These are phyloP conservation scores for Lithophane semibrunnea DNA, from an alignment of 2,888 invertebrate species.

Conservation along the genomic window DNA sequence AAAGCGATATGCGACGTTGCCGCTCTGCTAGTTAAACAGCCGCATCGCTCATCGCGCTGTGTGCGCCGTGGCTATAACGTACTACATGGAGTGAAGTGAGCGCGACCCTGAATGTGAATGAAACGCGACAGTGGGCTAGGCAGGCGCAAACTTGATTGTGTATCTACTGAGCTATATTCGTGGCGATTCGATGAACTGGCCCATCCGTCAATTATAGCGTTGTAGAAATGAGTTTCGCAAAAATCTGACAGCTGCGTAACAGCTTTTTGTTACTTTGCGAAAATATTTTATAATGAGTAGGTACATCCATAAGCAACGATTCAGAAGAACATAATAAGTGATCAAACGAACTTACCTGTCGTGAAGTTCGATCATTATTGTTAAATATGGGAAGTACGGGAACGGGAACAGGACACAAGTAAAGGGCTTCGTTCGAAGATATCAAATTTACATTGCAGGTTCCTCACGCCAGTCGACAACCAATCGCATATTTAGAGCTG, in stretches of 20 bases:
- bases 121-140: background rate
- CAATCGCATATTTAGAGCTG: no score
- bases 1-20: conserved; percentile 81
- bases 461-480: no score
- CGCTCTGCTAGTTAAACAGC: conserved; percentile 69
- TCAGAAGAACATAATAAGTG: no score
- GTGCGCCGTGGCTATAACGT: conserved; percentile 69
- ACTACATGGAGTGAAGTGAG: background rate
- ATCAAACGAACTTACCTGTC: no score
- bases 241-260: background rate
- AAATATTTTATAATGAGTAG: background rate
- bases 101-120: conserved; percentile 13
- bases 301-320: background rate
- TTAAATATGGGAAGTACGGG: no score
- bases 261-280: background rate
- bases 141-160: background rate
- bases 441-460: no score
- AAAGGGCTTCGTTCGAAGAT: no score
- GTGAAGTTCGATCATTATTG: no score
- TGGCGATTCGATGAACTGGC: background rate
- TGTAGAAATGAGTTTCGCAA: background rate
- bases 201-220: background rate
- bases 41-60: conserved; percentile 79
- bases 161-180: background rate
- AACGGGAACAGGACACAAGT: no score